Evolutionary conservation across 2,113 vertebrate genomes (phyloP).

Genomic region (Chloropsis cyanopogon): DNA sequence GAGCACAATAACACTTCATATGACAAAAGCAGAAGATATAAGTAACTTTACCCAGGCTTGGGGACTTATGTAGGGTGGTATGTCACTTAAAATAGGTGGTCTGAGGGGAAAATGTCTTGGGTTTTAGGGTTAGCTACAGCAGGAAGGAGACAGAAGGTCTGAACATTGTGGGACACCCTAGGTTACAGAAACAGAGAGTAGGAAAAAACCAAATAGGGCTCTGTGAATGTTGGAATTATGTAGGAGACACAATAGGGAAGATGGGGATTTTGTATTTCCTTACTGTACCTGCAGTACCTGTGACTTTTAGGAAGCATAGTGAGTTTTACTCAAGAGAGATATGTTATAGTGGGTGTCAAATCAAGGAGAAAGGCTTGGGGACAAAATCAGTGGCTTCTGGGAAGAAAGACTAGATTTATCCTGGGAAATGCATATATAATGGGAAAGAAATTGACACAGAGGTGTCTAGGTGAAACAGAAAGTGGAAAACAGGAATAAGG

Average conservation of each 20-base stretch:
- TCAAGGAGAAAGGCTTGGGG: not conserved
- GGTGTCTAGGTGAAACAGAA: not conserved
- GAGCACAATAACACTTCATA: not conserved
- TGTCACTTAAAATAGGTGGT: not conserved
- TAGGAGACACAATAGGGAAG: not conserved
- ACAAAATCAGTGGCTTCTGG: not conserved
- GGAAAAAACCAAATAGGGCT: not conserved
- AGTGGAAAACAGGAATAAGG: not conserved
- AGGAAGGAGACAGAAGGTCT: not conserved
- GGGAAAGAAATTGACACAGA: not conserved
- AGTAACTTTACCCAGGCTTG: not conserved
- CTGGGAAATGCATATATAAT: not conserved
- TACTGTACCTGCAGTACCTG: not conserved
- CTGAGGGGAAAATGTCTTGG: not conserved
- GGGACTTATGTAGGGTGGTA: rapidly evolving
- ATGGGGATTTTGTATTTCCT: not conserved
- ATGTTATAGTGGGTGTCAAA: not conserved
- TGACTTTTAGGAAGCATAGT: not conserved
- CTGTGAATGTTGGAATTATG: not conserved
- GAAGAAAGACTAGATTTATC: not conserved
- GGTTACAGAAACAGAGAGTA: not conserved
- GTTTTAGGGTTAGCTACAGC: not conserved
- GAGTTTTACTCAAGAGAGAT: not conserved
- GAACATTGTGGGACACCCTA: not conserved
- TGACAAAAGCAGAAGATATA: not conserved